phyloP scores from a whole-genome alignment of 1,140 invertebrate species.

The Rhyzopertha dominica region DNA sequence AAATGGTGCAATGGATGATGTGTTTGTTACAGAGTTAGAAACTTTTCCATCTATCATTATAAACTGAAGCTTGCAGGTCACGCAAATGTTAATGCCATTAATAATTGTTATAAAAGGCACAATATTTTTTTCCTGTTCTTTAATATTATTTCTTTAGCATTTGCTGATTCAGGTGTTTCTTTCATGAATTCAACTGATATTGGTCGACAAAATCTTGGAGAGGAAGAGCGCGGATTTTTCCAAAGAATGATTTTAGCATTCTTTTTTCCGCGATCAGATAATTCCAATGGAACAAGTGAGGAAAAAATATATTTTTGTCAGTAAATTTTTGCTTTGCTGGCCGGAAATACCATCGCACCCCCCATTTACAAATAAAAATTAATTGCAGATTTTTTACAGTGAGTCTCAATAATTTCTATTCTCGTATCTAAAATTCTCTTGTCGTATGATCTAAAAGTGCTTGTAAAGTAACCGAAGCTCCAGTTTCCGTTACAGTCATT shows the following conservation, averaged over 20 bases:
- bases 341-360: conserved; percentile 36
- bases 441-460: conserved; percentile 19
- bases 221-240: conserved; percentile 40
- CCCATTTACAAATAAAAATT: conserved; percentile 36
- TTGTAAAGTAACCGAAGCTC: conserved; percentile 17
- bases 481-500: conserved; percentile 12
- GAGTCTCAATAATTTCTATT: conserved; percentile 5
- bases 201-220: conserved; percentile 37
- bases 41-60: conserved; percentile 39
- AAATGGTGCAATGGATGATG: no score
- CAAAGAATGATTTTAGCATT: conserved; percentile 27
- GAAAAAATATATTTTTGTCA: conserved; percentile 25
- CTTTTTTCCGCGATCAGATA: conserved; percentile 11
- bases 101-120: conserved; percentile 18
- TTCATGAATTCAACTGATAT: conserved; percentile 35
- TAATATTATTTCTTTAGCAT: conserved; percentile 20
- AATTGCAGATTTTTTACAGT: conserved; percentile 21
- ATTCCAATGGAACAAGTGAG: conserved; percentile 33
- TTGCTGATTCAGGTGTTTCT: conserved; percentile 26
- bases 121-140: conserved; percentile 26
- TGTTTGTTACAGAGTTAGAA: conserved; percentile 39
- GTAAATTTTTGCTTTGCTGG: conserved; percentile 38
- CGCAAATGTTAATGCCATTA: conserved; percentile 9
- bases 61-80: background rate
- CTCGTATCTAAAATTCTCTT: conserved; percentile 6